Evolutionary conservation across 2,113 vertebrate genomes (phyloP).

Genomic region (Xyliphius kryptos): DNA sequence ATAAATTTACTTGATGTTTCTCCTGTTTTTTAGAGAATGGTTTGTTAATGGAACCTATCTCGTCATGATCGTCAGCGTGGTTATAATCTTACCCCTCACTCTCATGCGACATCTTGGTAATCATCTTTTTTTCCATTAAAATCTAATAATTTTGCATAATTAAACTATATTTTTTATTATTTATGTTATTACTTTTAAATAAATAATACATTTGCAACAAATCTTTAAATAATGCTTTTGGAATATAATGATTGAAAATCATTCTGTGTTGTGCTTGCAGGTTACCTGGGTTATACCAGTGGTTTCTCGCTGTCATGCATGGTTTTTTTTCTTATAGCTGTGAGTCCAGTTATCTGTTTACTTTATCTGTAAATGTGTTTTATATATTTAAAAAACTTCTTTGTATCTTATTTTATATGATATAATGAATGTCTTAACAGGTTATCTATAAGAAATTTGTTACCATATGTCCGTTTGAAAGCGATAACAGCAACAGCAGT

Average conservation of each 20-base stretch:
- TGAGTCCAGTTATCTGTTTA: constrained; percentile 55
- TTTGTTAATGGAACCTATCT: constrained; percentile 73
- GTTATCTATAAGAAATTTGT: constrained; percentile 81
- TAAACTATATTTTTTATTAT: neutral
- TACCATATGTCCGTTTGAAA: constrained; percentile 48
- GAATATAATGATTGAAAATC: neutral
- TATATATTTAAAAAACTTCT: neutral
- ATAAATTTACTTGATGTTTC: neutral
- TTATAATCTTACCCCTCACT: constrained; percentile 72
- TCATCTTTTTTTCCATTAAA: constrained; percentile 7
- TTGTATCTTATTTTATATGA: neutral
- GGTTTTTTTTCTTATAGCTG: constrained; percentile 80
- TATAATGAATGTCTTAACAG: constrained; percentile 44
- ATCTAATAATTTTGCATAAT: constrained; percentile 4
- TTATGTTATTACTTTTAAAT: neutral
- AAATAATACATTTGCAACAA: too few species aligned
- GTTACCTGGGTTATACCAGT: constrained; percentile 82
- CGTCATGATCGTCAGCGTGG: constrained; percentile 67
- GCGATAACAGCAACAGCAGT: neutral
- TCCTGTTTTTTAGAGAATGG: constrained; percentile 59
- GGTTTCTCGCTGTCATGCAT: constrained; percentile 82
- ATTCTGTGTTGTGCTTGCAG: constrained; percentile 44
- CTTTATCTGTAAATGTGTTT: neutral
- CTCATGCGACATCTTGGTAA: constrained; percentile 77
- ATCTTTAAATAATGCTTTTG: neutral